phyloP scores from a whole-genome alignment of 2,888 invertebrate species.

The Sthenelais limicola region DNA sequence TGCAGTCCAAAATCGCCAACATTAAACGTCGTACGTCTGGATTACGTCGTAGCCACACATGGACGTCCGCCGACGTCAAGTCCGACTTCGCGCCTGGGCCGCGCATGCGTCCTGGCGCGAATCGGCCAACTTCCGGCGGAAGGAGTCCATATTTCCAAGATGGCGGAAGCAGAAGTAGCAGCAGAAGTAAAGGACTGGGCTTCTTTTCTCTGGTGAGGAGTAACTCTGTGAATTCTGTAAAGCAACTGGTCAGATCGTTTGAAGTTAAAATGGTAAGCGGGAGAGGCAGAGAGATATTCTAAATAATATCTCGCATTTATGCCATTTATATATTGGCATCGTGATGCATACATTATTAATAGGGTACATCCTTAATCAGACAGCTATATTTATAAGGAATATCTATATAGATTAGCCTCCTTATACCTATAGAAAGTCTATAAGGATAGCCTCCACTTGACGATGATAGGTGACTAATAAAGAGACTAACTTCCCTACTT shows the following conservation, averaged over 20 bases:
- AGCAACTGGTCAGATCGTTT: conserved; percentile 31
- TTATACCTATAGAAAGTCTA: no score
- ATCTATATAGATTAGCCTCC: no score
- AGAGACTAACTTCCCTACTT: no score
- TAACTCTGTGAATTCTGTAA: conserved; percentile 34
- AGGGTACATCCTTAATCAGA: no score
- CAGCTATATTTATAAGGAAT: no score
- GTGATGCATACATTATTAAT: no score
- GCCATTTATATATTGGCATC: no score
- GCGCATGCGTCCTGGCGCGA: conserved; percentile 6
- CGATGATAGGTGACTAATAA: no score
- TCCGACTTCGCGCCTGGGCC: conserved; percentile 10
- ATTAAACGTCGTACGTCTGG: conserved; percentile 26
- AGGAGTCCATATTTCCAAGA: not conserved
- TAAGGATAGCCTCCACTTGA: no score
- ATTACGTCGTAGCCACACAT: conserved; percentile 35
- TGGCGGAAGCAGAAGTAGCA: not conserved
- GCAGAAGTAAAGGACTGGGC: not conserved
- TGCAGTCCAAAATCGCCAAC: conserved; percentile 35
- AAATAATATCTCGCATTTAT: no score
- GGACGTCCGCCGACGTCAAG: conserved; percentile 35
- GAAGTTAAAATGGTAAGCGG: conserved; percentile 29
- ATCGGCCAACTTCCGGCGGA: not conserved
- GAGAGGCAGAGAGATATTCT: no score
- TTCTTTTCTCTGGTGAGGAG: conserved; percentile 41